Evolutionary conservation across 64 coral and sea anemone genomes (phyloP).

Genomic region (Dendronephthya gigantea): DNA sequence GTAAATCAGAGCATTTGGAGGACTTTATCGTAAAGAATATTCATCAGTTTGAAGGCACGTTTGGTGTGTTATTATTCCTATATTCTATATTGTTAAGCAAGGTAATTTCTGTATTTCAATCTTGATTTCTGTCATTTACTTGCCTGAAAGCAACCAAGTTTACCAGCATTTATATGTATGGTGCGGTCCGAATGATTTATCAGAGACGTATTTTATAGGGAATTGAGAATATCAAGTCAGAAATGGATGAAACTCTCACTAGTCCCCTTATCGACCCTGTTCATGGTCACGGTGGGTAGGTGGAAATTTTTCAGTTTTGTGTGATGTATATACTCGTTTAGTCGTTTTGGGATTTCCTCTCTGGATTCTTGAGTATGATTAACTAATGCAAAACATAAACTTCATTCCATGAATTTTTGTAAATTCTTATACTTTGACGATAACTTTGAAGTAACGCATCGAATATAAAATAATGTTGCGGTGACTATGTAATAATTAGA

Average conservation of each 20-base stretch:
- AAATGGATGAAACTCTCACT: not conserved
- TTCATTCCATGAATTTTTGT: no score
- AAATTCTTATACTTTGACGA: no score
- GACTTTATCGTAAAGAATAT: not conserved
- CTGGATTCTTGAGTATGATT: no score
- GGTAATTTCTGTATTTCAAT: not conserved
- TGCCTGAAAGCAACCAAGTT: no score
- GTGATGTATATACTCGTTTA: no score
- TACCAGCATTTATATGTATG: no score
- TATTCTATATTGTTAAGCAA: conserved; percentile 8
- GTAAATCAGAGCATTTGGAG: not conserved
- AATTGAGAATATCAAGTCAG: not conserved
- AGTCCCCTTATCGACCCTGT: not conserved
- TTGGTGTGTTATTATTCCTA: conserved; percentile 9
- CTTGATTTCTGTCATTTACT: not conserved
- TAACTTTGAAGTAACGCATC: no score
- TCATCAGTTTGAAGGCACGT: conserved; percentile 9
- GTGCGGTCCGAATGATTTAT: not conserved
- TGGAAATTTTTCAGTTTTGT: not conserved
- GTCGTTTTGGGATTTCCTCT: no score
- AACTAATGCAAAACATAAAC: no score
- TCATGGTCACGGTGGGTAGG: conserved; percentile 9
- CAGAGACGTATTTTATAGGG: not conserved
- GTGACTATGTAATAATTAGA: no score
- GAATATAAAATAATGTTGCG: no score